Conservation (phyloP, 1,140 invertebrate genomes). For the Zaprionus camerounensis region DNA sequence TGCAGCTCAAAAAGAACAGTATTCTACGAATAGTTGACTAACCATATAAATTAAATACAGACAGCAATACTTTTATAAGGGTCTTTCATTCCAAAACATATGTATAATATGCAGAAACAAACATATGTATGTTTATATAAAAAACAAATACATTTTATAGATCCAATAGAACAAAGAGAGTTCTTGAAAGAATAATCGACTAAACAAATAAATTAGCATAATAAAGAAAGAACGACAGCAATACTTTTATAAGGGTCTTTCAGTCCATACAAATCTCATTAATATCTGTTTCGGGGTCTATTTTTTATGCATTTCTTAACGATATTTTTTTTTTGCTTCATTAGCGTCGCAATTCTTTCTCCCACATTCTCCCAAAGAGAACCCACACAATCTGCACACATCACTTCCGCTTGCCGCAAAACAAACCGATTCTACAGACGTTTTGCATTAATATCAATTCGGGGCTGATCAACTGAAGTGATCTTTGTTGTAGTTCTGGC, state of each 20-base stretch:
- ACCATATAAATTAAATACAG: too few relatives aligned
- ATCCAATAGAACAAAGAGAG: neutral
- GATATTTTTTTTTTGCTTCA: neutral
- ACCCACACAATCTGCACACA: neutral
- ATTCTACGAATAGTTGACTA: too few relatives aligned
- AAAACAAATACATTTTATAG: neutral
- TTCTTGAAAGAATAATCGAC: neutral
- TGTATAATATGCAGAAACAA: neutral
- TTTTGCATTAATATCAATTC: slow-evolving; percentile 63
- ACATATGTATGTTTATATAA: neutral
- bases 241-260: neutral
- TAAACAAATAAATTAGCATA: neutral
- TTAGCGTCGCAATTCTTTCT: neutral
- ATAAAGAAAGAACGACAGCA: neutral
- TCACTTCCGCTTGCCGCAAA: neutral
- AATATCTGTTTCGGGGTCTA: neutral
- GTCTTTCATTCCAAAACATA: too few relatives aligned
- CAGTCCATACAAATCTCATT: neutral
- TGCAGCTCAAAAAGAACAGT: too few relatives aligned
- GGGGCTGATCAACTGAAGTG: slow-evolving; percentile 26
- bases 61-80: too few relatives aligned
- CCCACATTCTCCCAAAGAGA: neutral
- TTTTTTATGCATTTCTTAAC: neutral
- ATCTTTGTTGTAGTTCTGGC: slow-evolving; percentile 9
- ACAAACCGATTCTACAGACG: neutral